These are phyloP conservation scores for Empis stercorea DNA, from an alignment of 2,888 invertebrate genomes.

Conservation along the genomic window DNA sequence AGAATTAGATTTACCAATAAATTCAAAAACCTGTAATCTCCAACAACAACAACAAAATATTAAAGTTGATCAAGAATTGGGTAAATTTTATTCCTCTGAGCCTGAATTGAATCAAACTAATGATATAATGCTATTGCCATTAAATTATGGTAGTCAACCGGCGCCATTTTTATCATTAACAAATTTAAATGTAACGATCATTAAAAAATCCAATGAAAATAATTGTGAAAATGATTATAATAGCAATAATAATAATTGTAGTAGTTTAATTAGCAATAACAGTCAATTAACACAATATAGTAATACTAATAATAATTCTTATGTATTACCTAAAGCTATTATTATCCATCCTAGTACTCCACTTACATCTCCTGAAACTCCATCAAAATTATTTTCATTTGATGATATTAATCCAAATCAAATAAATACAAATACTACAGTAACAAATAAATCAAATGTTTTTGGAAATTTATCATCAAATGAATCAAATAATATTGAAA, in stretches of 20 bases:
- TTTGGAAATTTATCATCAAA: too few species aligned
- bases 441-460: too few species aligned
- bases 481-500: background rate
- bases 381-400: background rate
- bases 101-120: constrained; percentile 7
- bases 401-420: background rate
- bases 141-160: background rate
- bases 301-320: background rate
- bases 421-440: too few species aligned
- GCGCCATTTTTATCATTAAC: constrained; percentile 10
- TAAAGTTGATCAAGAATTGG: background rate
- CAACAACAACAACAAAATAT: background rate
- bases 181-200: constrained; percentile 3
- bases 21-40: background rate
- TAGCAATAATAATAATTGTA: background rate
- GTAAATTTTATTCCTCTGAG: constrained; percentile 10
- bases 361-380: background rate
- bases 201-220: background rate
- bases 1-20: background rate
- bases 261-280: background rate
- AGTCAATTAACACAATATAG: background rate
- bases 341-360: background rate
- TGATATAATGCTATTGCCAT: background rate
- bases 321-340: background rate
- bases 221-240: background rate